Base-by-base conservation (phyloP, 23 tunicate genomes). In the Ciona savignyi region DNA sequence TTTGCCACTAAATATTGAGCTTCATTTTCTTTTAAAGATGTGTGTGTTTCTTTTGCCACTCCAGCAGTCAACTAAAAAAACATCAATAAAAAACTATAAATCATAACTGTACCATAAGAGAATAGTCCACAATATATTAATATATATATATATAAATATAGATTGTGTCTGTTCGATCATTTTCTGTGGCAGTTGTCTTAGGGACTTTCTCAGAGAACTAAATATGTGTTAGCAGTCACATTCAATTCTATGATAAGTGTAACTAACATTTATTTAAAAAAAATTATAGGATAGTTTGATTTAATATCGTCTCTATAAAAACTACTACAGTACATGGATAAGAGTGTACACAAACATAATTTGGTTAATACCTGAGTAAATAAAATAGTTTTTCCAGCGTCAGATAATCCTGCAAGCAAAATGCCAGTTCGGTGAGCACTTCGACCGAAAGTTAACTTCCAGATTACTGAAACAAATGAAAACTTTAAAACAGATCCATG, bases 1-100 rank as follows among this genome's bases (percentile, higher is more conserved):
- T 33, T 32, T 3, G 67, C 80, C 26, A 77, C 23, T 2, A 75
- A 29, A 35, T 85, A 85, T n/a, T 25, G 29, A 11, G 83, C 96
- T 30, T 77, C 65, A 68, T 88, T 88, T 73, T 88, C 88, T 33
- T 78, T 76, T 1, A 88, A 34, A 26, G 96, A 88, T 0, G 81
- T 82, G 34, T 76, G 78, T 26, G 96, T 88, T 28, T 82, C 77
- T 4, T 62, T 79, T 11, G n/a, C 66, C 22, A 31, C 51, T 1
- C 84, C 88, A 26, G 77, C 21, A 4, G 73, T 27, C 6, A 82
- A 27, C 81, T 88, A 51, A 22, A 67, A 28, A 9, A 87, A 51
- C 20, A 79, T 4, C 24, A 21, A 68, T 4, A 30, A 15, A 68
- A 68, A 24, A 29, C 4, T 4, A 3, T 68, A 68, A 20, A 29